A percentile compares a stretch with the other conserved stretches of the same genome.
phyloP scores from a whole-genome alignment of 2,113 vertebrate species.

The Caranx ignobilis region DNA sequence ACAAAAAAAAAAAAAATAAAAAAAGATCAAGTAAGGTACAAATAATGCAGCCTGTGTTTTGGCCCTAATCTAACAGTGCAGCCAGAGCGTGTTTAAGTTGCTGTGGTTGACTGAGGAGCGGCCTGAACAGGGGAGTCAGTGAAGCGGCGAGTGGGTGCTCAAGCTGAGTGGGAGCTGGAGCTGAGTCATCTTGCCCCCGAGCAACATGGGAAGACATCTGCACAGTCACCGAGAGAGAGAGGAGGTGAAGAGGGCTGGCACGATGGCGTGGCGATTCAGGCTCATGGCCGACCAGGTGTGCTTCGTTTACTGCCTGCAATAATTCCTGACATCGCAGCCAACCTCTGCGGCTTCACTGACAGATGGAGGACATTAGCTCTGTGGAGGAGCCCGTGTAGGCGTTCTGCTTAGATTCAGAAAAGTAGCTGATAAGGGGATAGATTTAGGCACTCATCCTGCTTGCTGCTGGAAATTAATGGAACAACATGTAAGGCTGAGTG shows the following conservation, averaged over 20 bases:
- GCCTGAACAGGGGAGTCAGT: constrained; percentile 38
- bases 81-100: constrained; percentile 33
- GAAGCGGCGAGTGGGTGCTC: constrained; percentile 35
- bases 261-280: constrained; percentile 8
- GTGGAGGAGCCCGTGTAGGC: constrained; percentile 49
- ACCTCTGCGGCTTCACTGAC: constrained; percentile 58
- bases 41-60: constrained; percentile 20
- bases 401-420: constrained; percentile 65
- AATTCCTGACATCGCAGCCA: constrained; percentile 54
- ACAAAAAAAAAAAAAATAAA: background rate
- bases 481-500: constrained; percentile 53
- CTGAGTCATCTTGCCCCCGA: constrained; percentile 64
- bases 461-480: constrained; percentile 70
- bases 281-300: constrained; percentile 57
- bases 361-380: constrained; percentile 69
- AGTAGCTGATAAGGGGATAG: constrained; percentile 72
- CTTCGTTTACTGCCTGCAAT: constrained; percentile 55
- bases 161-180: constrained; percentile 60
- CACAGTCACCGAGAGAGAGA: constrained; percentile 43
- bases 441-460: constrained; percentile 66
- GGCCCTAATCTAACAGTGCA: constrained; percentile 27
- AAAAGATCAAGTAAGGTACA: background rate
- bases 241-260: constrained; percentile 49
- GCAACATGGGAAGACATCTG: constrained; percentile 67
- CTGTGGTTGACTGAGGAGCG: constrained; percentile 48